Conservation (phyloP, 2,113 vertebrate species). For the Prionailurus bengalensis region DNA sequence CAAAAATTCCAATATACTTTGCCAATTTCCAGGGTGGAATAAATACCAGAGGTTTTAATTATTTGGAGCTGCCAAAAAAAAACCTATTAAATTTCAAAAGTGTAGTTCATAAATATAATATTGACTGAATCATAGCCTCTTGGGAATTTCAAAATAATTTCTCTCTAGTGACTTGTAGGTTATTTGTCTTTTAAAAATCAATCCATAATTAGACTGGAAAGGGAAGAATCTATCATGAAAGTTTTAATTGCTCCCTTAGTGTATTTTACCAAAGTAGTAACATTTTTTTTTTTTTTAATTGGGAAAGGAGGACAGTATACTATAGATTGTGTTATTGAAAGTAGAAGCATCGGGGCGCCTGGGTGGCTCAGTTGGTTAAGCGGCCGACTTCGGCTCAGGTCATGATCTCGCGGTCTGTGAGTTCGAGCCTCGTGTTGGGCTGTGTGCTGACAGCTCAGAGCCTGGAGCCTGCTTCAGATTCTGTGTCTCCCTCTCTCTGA, state of each 20-base stretch:
- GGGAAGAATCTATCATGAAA: constrained; percentile 58
- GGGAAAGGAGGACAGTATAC: constrained; percentile 13
- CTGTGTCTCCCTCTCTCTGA: too few species aligned
- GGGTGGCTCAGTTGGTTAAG: too few species aligned
- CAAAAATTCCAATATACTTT: background rate
- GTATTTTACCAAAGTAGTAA: constrained; percentile 64
- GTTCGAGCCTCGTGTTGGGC: too few species aligned
- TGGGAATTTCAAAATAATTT: constrained; percentile 71
- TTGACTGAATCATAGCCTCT: constrained; percentile 19
- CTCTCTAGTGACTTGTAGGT: constrained; percentile 52
- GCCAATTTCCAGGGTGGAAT: background rate
- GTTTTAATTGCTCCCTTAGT: constrained; percentile 80
- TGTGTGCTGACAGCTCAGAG: too few species aligned
- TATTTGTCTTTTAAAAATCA: constrained; percentile 65
- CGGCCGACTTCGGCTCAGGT: too few species aligned
- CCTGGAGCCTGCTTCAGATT: too few species aligned
- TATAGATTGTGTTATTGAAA: background rate
- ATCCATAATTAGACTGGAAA: constrained; percentile 68
- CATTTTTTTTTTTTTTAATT: constrained; percentile 51
- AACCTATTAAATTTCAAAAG: constrained; percentile 35
- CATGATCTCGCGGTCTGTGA: too few species aligned
- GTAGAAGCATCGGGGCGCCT: background rate
- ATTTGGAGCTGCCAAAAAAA: constrained; percentile 41
- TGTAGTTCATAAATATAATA: constrained; percentile 56
- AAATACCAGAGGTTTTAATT: constrained; percentile 10